phyloP scores from a whole-genome alignment of 1,140 invertebrate genomes.

The Drosophila jambulina region DNA sequence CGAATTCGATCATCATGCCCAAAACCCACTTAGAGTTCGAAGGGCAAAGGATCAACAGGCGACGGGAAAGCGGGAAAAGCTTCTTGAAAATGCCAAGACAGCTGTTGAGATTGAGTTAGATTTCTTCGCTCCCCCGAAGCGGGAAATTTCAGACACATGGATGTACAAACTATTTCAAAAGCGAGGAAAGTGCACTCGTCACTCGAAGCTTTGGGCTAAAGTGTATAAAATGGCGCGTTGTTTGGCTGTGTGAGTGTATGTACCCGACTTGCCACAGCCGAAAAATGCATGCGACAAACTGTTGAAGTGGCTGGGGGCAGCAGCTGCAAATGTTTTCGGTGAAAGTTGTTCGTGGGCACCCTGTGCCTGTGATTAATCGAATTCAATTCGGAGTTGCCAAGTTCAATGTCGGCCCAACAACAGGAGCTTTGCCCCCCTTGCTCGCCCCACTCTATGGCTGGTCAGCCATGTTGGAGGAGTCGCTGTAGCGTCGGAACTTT shows the following conservation, averaged over 20 bases:
- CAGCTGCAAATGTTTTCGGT: slow-evolving; percentile 45
- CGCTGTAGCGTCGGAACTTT: slow-evolving; percentile 17
- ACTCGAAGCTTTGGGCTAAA: slow-evolving; percentile 68
- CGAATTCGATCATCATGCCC: background rate
- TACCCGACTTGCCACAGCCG: slow-evolving; percentile 28
- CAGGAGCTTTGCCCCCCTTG: slow-evolving; percentile 9
- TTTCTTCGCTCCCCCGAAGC: slow-evolving; percentile 33
- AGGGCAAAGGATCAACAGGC: slow-evolving; percentile 26
- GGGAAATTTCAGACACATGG: background rate
- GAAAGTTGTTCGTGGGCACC: slow-evolving; percentile 41
- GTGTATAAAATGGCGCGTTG: slow-evolving; percentile 74
- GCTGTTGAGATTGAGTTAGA: slow-evolving; percentile 40
- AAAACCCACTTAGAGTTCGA: background rate
- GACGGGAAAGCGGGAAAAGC: slow-evolving; percentile 14
- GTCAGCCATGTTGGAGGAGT: slow-evolving; percentile 18
- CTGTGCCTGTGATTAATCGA: slow-evolving; percentile 34
- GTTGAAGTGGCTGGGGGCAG: slow-evolving; percentile 38
- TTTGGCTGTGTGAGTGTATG: slow-evolving; percentile 4
- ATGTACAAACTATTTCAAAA: background rate
- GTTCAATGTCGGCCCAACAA: slow-evolving; percentile 36
- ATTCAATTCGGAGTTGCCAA: slow-evolving; percentile 22
- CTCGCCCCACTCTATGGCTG: slow-evolving; percentile 1
- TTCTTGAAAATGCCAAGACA: slow-evolving; percentile 21
- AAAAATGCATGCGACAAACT: slow-evolving; percentile 43
- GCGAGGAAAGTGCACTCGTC: slow-evolving; percentile 37